phyloP scores from a whole-genome alignment of 2,888 invertebrate genomes.

The Tetranychus truncatus region DNA sequence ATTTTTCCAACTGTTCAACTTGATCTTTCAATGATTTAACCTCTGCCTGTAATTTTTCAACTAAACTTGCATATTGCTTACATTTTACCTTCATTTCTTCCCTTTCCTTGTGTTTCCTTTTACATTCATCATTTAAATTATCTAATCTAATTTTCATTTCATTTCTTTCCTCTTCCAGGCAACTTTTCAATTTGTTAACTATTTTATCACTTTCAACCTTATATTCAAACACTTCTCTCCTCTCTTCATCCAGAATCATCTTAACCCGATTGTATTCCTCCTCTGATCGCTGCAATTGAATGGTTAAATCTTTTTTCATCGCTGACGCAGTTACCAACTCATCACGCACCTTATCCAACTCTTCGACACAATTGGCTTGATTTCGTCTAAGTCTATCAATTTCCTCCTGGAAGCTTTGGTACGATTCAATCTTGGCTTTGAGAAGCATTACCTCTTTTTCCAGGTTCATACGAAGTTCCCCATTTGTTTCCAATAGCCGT shows the following conservation, averaged over 20 bases:
- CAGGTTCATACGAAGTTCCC: conserved; percentile 8
- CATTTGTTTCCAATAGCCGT: conserved; percentile 12
- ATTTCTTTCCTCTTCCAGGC: conserved; percentile 19
- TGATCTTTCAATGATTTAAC: not conserved
- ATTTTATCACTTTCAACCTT: conserved; percentile 15
- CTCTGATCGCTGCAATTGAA: conserved; percentile 9
- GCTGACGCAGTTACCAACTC: conserved; percentile 12
- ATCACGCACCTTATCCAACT: conserved; percentile 12
- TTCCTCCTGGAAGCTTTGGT: conserved; percentile 15
- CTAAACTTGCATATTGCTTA: conserved; percentile 9
- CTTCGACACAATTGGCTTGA: conserved; percentile 15
- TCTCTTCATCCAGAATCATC: conserved; percentile 16
- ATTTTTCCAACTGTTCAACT: not conserved
- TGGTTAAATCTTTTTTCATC: conserved; percentile 16
- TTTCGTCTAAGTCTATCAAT: conserved; percentile 17
- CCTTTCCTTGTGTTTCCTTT: conserved; percentile 12
- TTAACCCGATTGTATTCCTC: conserved; percentile 17
- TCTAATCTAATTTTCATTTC: conserved; percentile 14
- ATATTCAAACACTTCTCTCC: conserved; percentile 12
- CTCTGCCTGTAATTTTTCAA: conserved; percentile 14
- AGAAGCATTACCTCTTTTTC: conserved; percentile 19
- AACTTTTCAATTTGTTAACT: conserved; percentile 8
- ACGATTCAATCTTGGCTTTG: conserved; percentile 17
- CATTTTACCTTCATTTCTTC: conserved; percentile 14
- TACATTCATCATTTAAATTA: conserved; percentile 13